Base-by-base conservation (phyloP, 2,888 invertebrate species). In the Drosophila parthenogenetica region DNA sequence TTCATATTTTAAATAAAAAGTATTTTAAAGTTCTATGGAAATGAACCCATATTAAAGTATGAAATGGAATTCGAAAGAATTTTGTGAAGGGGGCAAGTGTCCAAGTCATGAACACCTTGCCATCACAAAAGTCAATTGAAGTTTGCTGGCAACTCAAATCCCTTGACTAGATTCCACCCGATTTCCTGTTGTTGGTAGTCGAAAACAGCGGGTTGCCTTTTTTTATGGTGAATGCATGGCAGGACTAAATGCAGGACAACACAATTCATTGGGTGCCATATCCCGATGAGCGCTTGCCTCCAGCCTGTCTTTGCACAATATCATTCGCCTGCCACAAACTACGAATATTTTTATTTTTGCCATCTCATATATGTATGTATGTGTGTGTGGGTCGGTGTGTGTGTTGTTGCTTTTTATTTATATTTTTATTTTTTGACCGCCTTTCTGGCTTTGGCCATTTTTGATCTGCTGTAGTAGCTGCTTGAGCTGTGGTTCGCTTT, bases 401-500 rank as follows among this genome's bases (percentile, higher is more conserved):
- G 14, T 40, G 16, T 60, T 53, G 8, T 62, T 14, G 14, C 29
- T 29, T 29, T 29, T 10, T 49, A 32, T 45, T 37, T 70, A 40
- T 58, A 22, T 42, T 58, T 39, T 51, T 57, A 69, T 60, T 68
- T 65, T 65, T 67, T 77, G 84, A 60, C 79, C 72, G 81, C 87
- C 84, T 87, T 88, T 86, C 59, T 86, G 81, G 84, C 81, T 88
- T 86, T 88, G 68, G 66, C 46, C 71, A 71, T 69, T 77, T 83
- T 80, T 83, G 83, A 88, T 75, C 89, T 86, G 78, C 60, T 72
- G 83, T 59, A 77, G 85, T 78, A 76, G 81, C 80, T 88, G 86
- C 88, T 88, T 87, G 88, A 89, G 89, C 87, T 86, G 89, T 72
- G 87, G 79, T 77, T 75, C 57, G 80, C 89, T 83, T 81, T 84